A percentile compares a stretch with the other conserved stretches of the same genome.
These are phyloP conservation scores for Alloplasta piceator DNA, from an alignment of 2,888 invertebrate genomes.

Conservation along the genomic window DNA sequence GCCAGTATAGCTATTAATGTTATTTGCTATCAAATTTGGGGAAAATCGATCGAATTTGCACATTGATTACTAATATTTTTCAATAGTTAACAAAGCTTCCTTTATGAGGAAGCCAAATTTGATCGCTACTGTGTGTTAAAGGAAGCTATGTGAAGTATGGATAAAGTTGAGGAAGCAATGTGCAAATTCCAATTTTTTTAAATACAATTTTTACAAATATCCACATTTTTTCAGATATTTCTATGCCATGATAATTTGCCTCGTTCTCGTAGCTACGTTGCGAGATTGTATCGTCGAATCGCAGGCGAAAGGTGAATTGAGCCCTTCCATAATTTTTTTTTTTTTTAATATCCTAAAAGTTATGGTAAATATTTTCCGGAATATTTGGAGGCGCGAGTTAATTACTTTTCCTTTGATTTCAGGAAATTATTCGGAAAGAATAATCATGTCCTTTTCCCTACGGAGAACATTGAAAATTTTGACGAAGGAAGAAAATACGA, in stretches of 20 bases:
- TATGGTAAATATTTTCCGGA: not conserved
- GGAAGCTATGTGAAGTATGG: no score
- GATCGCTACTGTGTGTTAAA: no score
- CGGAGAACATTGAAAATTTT: constrained; percentile 86
- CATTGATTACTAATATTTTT: no score
- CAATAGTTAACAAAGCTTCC: no score
- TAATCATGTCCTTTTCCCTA: constrained; percentile 87
- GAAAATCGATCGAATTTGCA: no score
- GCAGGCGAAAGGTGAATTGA: constrained; percentile 76
- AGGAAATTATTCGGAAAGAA: constrained; percentile 81
- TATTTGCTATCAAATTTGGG: no score
- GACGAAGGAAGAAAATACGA: constrained; percentile 83
- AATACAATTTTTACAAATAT: not conserved
- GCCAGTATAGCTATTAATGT: no score
- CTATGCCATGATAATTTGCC: constrained; percentile 79
- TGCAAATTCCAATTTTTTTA: no score
- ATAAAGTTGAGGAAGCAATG: no score
- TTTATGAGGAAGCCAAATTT: no score
- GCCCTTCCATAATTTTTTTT: not conserved
- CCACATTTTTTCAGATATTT: constrained; percentile 76
- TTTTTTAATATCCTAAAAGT: not conserved
- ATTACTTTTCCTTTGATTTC: constrained; percentile 51
- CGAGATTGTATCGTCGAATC: constrained; percentile 76
- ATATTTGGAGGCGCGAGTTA: not conserved
- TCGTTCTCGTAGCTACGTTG: constrained; percentile 77